Evolutionary conservation across 2,113 vertebrate genomes (phyloP).

Genomic region (pig (Sus scrofa)): DNA sequence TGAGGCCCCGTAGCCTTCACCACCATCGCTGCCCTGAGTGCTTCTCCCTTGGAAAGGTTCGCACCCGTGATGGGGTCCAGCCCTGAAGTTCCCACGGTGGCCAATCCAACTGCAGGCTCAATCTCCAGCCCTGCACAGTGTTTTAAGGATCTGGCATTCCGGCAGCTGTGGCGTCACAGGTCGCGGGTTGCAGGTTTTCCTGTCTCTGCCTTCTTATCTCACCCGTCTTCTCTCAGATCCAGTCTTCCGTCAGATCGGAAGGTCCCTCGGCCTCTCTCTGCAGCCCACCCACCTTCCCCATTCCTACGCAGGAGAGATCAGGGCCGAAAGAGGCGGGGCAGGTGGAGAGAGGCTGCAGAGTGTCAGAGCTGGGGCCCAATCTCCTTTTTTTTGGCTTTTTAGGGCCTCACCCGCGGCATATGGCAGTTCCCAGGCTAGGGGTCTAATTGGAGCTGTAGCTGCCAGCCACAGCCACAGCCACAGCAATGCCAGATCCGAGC

Average conservation of each 20-base stretch:
- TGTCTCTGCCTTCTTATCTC: not conserved
- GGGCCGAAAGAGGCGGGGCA: not conserved
- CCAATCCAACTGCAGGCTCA: too few species aligned
- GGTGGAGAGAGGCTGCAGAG: not conserved
- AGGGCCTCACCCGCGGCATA: too few species aligned
- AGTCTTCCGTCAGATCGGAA: not conserved
- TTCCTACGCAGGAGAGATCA: not conserved
- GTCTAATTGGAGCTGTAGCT: too few species aligned
- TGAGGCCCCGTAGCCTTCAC: not conserved
- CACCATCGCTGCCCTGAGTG: not conserved
- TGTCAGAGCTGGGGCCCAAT: too few species aligned
- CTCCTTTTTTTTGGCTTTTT: too few species aligned
- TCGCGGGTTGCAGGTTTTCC: not conserved
- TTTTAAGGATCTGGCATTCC: too few species aligned
- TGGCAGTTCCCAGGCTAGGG: too few species aligned
- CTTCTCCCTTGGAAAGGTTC: constrained; percentile 44
- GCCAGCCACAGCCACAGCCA: too few species aligned
- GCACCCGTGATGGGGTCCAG: constrained; percentile 46
- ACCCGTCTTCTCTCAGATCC: not conserved
- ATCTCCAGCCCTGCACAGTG: too few species aligned
- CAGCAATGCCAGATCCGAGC: too few species aligned
- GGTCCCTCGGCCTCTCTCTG: rapidly evolving
- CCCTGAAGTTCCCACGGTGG: not conserved
- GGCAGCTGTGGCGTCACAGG: too few species aligned
- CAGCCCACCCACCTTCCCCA: not conserved